A percentile compares a stretch with the other conserved stretches of the same genome.
phyloP scores from a whole-genome alignment of 2,113 vertebrate genomes.

The Dinomys branickii region DNA sequence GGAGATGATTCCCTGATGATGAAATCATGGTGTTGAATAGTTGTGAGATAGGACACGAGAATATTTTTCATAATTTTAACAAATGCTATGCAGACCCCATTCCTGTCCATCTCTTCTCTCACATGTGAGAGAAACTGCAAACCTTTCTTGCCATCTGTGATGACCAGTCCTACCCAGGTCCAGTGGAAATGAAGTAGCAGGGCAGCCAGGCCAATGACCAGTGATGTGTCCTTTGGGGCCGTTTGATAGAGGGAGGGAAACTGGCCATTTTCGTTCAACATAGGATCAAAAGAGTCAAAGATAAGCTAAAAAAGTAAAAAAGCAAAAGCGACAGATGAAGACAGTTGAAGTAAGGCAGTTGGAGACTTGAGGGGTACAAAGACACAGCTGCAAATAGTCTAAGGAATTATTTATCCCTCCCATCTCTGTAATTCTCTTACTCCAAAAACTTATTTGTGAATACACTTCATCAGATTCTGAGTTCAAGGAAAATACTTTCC shows the following conservation, averaged over 20 bases:
- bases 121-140: background rate
- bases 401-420: no score
- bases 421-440: no score
- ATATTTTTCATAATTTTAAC: background rate
- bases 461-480: no score
- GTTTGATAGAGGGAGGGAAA: background rate
- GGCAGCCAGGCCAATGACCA: background rate
- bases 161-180: background rate
- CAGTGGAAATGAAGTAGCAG: background rate
- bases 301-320: no score
- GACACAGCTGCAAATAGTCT: no score
- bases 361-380: no score
- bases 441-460: no score
- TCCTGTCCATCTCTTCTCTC: background rate
- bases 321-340: no score
- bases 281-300: background rate
- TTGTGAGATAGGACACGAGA: background rate
- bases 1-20: background rate
- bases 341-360: no score
- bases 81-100: background rate
- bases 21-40: background rate
- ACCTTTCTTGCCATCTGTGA: background rate
- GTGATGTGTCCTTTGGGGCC: background rate
- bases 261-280: background rate
- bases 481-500: no score